Evolutionary conservation across 1,140 invertebrate genomes (phyloP), one percentile per base, ranked within the genome.

Genomic region (Pogonomyrmex californicus): DNA sequence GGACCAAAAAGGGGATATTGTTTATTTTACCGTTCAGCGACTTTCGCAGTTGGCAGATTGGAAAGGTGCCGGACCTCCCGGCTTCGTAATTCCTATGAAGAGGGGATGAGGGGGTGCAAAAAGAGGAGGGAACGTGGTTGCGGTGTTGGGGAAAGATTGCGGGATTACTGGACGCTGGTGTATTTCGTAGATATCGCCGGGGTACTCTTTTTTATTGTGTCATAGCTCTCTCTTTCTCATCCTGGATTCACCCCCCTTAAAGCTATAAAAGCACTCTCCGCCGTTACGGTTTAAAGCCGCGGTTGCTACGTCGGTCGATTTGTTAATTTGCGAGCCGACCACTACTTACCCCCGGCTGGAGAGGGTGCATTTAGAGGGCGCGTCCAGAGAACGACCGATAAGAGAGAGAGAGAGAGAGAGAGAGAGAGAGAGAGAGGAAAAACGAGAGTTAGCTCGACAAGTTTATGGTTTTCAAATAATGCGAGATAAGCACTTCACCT

Each of bases 321-420:
- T 88, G 86, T 88, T 88, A 88, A 88, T 88, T 88, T 87, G 87
- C 78, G 86, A 88, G 71, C 63, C 85, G 56, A 73, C 79, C 79
- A 83, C 79, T 83, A 83, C 79, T 83, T 83, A 83, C 41, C 56
- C 68, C 36, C 56, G 63, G 41, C 33, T 68, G 41, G 65, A 38
- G 44, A 66, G 47, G 56, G 54, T 60, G 79, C 41, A 83, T 83
- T 82, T 83, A 62, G 44, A 83, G 79, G 30, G 79, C 38, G 79
- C 66, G 79, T 71, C 12, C 30, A 38, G 78, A 54, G 78, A 81
- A 70, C 17, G 54, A 14, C 54, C 44, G 56, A 83, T 83, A 73
- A 75, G 75, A 83, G 68, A 49, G 38, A 68, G 63, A 71, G 33
- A 49, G 66, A 68, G 41, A 33, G 63, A 65, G 23, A 23, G 23